Evolutionary conservation across 2,888 invertebrate genomes (phyloP), one percentile per base, ranked within the genome.

Genomic region (Pediacus dermestoides): DNA sequence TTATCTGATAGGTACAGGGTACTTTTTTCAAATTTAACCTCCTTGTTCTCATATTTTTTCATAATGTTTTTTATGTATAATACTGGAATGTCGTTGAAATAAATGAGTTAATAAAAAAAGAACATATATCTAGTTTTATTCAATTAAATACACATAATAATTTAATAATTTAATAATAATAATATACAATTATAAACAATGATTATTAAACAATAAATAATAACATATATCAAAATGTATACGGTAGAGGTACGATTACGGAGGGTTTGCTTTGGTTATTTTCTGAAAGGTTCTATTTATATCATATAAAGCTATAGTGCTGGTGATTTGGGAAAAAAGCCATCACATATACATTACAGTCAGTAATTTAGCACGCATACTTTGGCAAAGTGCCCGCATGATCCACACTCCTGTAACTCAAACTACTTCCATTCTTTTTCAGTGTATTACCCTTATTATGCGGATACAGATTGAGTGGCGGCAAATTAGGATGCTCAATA

Each of bases 401-500:
- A 36, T 63, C 62, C 8, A 57, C 55, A 30, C 53, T 57, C 35
- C 57, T 49, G 38, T 62, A 62, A 42, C 50, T 58, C 32, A 58
- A 34, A n/a, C 59, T 55, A 6, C 30, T 46, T n/a, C n/a, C n/a
- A 33, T 55, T 57, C 31, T 54, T 55, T 44, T 58, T 61, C 37
- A 61, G 37, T 15, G 61, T 60, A 32, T 52, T 54, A 15, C 30
- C 42, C 13, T 28, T 44, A 9, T 41, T 43, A 34, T 58, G 74
- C 10, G 78, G 77, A 57, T 76, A 73, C 15, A 85, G 74, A 61
- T 88, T 88, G 27, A 89, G 66, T 1, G 88, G 86, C 4, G 88
- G 86, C 39, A 86, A 66, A 61, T 88, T 88, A 0, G 88, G 87
- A 56, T 88, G 80, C 59, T 88, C 88, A 55, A 88, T 87, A 51